These are phyloP conservation scores for Percopsis omiscomaycus DNA, from an alignment of 2,797 vertebrate species.

Conservation along the genomic window DNA sequence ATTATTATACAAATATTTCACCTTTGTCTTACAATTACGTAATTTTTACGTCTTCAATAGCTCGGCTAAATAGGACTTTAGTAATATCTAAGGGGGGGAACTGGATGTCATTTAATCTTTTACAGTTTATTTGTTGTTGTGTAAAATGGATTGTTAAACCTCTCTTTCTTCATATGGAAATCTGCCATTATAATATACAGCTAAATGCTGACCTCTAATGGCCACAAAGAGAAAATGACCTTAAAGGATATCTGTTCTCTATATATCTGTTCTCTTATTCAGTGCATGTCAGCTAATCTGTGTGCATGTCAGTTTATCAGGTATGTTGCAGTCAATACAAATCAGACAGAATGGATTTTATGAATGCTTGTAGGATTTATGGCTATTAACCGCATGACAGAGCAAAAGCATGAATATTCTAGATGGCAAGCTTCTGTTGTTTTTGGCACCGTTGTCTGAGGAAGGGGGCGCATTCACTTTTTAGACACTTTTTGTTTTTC, in stretches of 20 bases:
- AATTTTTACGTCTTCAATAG: too few relatives aligned
- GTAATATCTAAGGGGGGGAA: not conserved
- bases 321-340: slow-evolving; percentile 7
- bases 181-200: slow-evolving; percentile 49
- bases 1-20: slow-evolving; percentile 15
- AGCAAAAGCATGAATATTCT: slow-evolving; percentile 13
- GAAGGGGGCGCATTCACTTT: slow-evolving; percentile 48
- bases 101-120: not conserved
- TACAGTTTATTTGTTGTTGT: slow-evolving; percentile 9
- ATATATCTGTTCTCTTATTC: slow-evolving; percentile 6
- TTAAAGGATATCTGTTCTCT: not conserved
- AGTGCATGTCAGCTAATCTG: too few relatives aligned
- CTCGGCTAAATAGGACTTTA: too few relatives aligned
- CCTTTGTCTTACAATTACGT: not conserved
- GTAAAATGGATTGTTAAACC: slow-evolving; percentile 18
- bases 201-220: slow-evolving; percentile 66
- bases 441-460: slow-evolving; percentile 66
- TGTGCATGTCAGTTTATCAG: not conserved
- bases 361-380: slow-evolving; percentile 16
- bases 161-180: slow-evolving; percentile 34
- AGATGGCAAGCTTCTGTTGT: slow-evolving; percentile 18
- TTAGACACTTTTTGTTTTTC: slow-evolving; percentile 27
- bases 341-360: slow-evolving; percentile 12
- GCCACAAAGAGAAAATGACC: slow-evolving; percentile 43
- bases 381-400: slow-evolving; percentile 19